phyloP scores from a whole-genome alignment of 35 echinoderm and acorn worm species.

The Chiridota heheva region DNA sequence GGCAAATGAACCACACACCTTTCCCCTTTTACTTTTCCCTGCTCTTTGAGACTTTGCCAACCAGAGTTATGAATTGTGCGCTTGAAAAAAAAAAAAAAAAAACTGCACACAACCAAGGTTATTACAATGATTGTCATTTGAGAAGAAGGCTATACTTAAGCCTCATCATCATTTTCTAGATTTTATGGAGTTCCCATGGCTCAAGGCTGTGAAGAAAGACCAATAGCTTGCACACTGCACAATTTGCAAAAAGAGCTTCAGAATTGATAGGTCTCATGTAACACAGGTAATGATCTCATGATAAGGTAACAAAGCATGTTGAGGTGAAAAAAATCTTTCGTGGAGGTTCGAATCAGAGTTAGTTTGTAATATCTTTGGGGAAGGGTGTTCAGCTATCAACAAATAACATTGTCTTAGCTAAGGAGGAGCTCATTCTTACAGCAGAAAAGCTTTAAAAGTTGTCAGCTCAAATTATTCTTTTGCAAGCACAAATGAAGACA shows the following conservation, averaged over 20 bases:
- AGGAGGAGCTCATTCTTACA: not conserved
- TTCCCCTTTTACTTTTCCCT: too few relatives aligned
- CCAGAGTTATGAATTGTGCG: too few relatives aligned
- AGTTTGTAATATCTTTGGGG: not conserved
- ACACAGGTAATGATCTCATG: not conserved
- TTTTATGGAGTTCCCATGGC: too few relatives aligned
- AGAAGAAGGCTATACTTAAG: too few relatives aligned
- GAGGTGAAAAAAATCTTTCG: not conserved
- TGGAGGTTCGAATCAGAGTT: not conserved
- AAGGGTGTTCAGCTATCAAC: not conserved
- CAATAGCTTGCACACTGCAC: not conserved
- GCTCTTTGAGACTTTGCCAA: too few relatives aligned
- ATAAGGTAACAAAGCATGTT: not conserved
- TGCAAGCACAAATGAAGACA: constrained; percentile 32
- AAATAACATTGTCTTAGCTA: too few relatives aligned
- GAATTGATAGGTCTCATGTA: not conserved
- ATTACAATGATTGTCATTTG: too few relatives aligned
- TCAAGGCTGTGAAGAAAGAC: too few relatives aligned
- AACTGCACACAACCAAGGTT: too few relatives aligned
- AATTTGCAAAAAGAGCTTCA: not conserved
- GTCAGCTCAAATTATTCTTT: constrained; percentile 25
- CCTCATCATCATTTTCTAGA: too few relatives aligned
- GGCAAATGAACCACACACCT: too few relatives aligned
- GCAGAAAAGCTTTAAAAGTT: not conserved
- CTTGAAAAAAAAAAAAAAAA: too few relatives aligned